Evolutionary conservation across 2,888 invertebrate species (phyloP), one percentile per base, ranked within the genome.

Genomic region (Eustalomyia histrio): DNA sequence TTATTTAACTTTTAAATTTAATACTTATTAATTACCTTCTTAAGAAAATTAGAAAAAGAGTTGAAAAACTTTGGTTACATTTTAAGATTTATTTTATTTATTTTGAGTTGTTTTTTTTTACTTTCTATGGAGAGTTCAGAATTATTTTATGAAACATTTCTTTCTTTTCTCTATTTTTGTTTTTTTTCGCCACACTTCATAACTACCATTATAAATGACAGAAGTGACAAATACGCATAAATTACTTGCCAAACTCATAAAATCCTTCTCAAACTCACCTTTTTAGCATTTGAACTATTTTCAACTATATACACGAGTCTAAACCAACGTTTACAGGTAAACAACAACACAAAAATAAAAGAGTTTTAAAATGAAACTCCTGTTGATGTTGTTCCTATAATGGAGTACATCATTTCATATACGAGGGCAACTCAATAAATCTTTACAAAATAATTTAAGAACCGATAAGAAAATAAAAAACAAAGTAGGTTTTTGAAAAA

Each of bases 181-280:
- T 7, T 29, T 29, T 29, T 29, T 7, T 29, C 1, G 7, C 1
- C 29, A 47, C 43, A n/a, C n/a, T 61, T 47, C 21, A 50, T 16
- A 50, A 17, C 18, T 83, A 83, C 83, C 84, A 85, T 86, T 86
- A 86, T 83, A 83, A 79, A 76, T 87, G 87, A 87, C 87, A 85
- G 84, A 86, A 86, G 85, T 86, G 87, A 87, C 87, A 87, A 87
- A 87, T 86, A 86, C 84, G 55, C 16, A 16, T 57, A 67, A 67
- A 67, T 67, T 39, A 67, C 50, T 67, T 67, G 43, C 9, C 21
- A 57, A 57, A 43, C 16, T 55, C 53, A 67, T 57, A 65, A 65
- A 65, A 35, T 39, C 16, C 14, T 39, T 12, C 39, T 7, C 29
- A 29, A 29, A 39, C 14, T 1, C 12, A n/a, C n/a, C n/a, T 47